Conservation (phyloP, 1,140 invertebrate species). For the Drosophila nikananu region DNA sequence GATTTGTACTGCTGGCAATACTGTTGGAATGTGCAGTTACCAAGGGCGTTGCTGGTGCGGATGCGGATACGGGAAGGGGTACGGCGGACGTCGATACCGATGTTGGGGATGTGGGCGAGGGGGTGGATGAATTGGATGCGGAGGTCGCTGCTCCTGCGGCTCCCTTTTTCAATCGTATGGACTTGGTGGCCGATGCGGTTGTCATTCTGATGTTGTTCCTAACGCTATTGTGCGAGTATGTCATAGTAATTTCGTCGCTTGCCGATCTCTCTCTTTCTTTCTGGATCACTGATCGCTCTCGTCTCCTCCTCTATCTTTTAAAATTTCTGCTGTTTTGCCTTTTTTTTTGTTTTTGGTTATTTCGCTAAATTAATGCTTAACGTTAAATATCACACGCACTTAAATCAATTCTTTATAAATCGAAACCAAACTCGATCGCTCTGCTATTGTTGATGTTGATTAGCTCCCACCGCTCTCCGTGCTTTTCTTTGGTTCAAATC, state of each 20-base stretch:
- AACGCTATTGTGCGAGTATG: conserved; percentile 85
- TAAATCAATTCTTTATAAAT: conserved; percentile 84
- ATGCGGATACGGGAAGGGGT: conserved; percentile 46
- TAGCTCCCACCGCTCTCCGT: conserved; percentile 32
- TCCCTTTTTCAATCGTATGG: conserved; percentile 81
- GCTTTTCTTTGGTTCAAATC: conserved; percentile 44
- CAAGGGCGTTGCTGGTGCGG: conserved; percentile 60
- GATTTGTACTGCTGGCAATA: conserved; percentile 85
- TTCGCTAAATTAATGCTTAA: conserved; percentile 84
- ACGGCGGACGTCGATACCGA: conserved; percentile 47
- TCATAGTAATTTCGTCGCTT: conserved; percentile 82
- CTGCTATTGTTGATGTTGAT: conserved; percentile 43
- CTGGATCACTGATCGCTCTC: conserved; percentile 19
- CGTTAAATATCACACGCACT: conserved; percentile 85
- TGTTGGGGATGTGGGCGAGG: conserved; percentile 45
- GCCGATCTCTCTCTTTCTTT: conserved; percentile 31
- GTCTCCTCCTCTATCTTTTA: conserved; percentile 37
- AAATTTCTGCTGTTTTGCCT: conserved; percentile 76
- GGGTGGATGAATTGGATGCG: conserved; percentile 44
- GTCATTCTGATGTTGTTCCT: conserved; percentile 85
- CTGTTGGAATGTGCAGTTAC: conserved; percentile 85
- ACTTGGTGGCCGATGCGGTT: conserved; percentile 82
- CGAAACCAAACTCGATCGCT: conserved; percentile 72
- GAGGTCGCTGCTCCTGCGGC: conserved; percentile 43
- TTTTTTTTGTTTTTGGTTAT: conserved; percentile 79